Conservation (phyloP, 2,113 vertebrate genomes). For the Indri indri region DNA sequence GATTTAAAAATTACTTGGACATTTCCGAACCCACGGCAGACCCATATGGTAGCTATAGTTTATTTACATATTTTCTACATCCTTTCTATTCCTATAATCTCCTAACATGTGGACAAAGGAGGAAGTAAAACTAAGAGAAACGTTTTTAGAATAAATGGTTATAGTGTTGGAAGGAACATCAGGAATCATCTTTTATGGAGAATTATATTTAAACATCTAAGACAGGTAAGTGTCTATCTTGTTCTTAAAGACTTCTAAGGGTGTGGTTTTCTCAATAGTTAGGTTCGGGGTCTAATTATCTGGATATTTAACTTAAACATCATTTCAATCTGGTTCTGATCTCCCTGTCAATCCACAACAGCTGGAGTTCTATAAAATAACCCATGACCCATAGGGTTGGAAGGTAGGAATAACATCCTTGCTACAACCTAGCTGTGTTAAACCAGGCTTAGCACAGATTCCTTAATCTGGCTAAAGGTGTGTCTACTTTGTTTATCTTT, state of each 20-base stretch:
- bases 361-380: constrained; percentile 60
- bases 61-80: background rate
- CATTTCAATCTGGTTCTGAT: constrained; percentile 64
- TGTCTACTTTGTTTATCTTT: too few species aligned
- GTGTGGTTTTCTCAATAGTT: constrained; percentile 47
- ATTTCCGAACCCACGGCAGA: background rate
- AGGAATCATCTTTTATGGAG: constrained; percentile 9
- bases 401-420: constrained; percentile 62
- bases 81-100: background rate
- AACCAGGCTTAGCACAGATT: constrained; percentile 54
- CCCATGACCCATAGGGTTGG: constrained; percentile 38
- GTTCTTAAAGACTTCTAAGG: constrained; percentile 4
- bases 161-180: background rate
- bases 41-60: background rate
- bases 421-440: constrained; percentile 54
- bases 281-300: constrained; percentile 49
- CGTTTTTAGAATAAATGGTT: background rate
- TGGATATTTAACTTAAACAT: constrained; percentile 52
- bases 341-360: constrained; percentile 41
- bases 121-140: background rate
- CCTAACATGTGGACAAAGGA: background rate
- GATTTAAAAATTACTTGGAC: background rate
- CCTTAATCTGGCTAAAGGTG: background rate
- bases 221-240: constrained; percentile 11
- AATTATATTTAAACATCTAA: background rate